These are phyloP conservation scores for Hypomesus transpacificus DNA, from an alignment of 2,113 vertebrate species.

Conservation along the genomic window DNA sequence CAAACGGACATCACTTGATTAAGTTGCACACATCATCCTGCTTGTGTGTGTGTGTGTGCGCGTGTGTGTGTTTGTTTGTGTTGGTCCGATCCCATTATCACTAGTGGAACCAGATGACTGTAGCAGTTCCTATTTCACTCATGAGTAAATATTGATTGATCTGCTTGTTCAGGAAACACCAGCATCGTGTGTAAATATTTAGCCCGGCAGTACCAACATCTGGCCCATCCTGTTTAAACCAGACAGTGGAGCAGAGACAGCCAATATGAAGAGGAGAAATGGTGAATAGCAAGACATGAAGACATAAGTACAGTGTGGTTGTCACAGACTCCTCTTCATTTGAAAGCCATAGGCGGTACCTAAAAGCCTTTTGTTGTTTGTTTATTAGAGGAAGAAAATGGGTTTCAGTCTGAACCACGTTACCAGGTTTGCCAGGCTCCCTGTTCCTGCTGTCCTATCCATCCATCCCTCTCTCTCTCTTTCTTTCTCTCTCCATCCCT, in stretches of 20 bases:
- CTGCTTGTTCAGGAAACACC: slow-evolving; percentile 62
- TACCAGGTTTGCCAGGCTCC: slow-evolving; percentile 27
- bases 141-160: slow-evolving; percentile 68
- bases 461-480: neutral
- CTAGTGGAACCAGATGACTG: slow-evolving; percentile 41
- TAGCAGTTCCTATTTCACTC: slow-evolving; percentile 60
- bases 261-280: neutral
- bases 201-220: slow-evolving; percentile 43
- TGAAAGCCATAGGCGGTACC: neutral
- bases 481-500: neutral
- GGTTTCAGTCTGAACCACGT: slow-evolving; percentile 26
- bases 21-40: too few species aligned
- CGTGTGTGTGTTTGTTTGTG: slow-evolving; percentile 30
- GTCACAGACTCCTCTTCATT: slow-evolving; percentile 1
- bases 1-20: too few species aligned
- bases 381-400: slow-evolving; percentile 14
- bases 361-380: slow-evolving; percentile 55
- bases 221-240: slow-evolving; percentile 13
- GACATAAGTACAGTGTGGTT: neutral
- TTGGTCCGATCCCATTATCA: slow-evolving; percentile 46
- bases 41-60: slow-evolving; percentile 19
- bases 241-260: neutral
- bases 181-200: slow-evolving; percentile 63
- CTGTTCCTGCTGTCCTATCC: slow-evolving; percentile 25
- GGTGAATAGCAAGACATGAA: neutral